phyloP scores from a whole-genome alignment of 2,797 vertebrate genomes.

The Phrynocephalus guinanensis region DNA sequence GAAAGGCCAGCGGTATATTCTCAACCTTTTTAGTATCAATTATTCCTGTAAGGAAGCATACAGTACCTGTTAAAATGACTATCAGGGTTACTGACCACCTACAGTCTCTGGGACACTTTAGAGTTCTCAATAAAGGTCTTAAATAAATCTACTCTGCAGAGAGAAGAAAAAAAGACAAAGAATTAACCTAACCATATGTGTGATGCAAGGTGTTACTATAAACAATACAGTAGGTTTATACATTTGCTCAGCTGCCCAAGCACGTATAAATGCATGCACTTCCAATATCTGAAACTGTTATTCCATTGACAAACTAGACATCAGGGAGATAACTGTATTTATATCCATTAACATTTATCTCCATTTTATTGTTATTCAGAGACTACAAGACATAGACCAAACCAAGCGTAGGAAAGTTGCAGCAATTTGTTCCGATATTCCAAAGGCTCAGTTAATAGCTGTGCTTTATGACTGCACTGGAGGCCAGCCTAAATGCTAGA shows the following conservation, averaged over 20 bases:
- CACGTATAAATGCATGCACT: constrained; percentile 69
- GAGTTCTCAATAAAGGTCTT: constrained; percentile 54
- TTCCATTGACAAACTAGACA: constrained; percentile 71
- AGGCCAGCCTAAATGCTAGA: constrained; percentile 49
- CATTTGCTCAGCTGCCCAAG: constrained; percentile 62
- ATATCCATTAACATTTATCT: constrained; percentile 62
- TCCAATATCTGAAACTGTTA: constrained; percentile 71
- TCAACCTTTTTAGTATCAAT: background rate
- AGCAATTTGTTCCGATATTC: constrained; percentile 64
- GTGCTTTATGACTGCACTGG: constrained; percentile 44
- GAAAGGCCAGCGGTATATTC: background rate
- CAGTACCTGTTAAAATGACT: constrained; percentile 22
- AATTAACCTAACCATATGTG: constrained; percentile 35
- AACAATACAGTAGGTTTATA: constrained; percentile 59
- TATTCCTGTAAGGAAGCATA: background rate
- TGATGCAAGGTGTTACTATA: constrained; percentile 41
- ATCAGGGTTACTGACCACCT: constrained; percentile 36
- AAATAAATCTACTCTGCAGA: constrained; percentile 41
- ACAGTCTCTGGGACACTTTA: constrained; percentile 33
- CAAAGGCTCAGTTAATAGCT: constrained; percentile 56
- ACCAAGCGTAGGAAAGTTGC: constrained; percentile 64
- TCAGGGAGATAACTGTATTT: constrained; percentile 71
- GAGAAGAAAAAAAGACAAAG: background rate
- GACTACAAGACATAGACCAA: constrained; percentile 56
- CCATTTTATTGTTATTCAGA: constrained; percentile 71